Base-by-base conservation (phyloP, 2,888 invertebrate genomes). In the Apocheima hispidaria region DNA sequence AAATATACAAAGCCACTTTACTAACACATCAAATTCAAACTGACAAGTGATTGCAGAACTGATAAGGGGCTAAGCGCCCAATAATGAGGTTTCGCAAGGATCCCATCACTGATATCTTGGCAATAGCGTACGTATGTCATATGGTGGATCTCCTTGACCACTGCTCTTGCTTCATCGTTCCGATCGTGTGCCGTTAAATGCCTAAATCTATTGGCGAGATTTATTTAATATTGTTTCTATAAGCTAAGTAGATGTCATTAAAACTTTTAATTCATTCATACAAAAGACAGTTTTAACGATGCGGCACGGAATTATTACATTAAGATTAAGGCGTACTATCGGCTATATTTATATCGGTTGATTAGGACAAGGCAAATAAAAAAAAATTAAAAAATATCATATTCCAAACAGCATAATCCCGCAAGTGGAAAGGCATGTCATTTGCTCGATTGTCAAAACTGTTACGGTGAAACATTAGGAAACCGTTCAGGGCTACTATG, bases 71-170 rank as follows among this genome's bases (percentile, higher is more conserved):
- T 46, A 52, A 57, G 48, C 41, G 56, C n/a, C 38, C 21, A 35
- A 56, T 49, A 49, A 55, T 40, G 40, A 63, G 49, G n/a, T 68
- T 63, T 66, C 63, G 63, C 60, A 68, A 68, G 58, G 43, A 38
- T 18, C n/a, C 18, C 53, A 62, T 63, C 66, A 53, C 50, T 23
- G 57, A 59, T 65, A 60, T 60, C 58, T 69, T 65, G 62, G 60
- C 53, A 68, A 65, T 62, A 62, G 16, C 28, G 64, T 57, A 61
- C 61, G 62, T 66, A 69, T 68, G 70, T 65, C 72, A 68, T 69
- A 63, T 68, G 55, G 66, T 65, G 41, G 73, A 51, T 71, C 35
- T 65, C 73, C 73, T 73, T 73, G 73, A 73, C 73, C 71, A 66
- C 58, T 38, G 26, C 48, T 35, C 35, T 71, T 71, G 69, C 70